Evolutionary conservation across 2,888 invertebrate species (phyloP).

Genomic region (Belgica antarctica): DNA sequence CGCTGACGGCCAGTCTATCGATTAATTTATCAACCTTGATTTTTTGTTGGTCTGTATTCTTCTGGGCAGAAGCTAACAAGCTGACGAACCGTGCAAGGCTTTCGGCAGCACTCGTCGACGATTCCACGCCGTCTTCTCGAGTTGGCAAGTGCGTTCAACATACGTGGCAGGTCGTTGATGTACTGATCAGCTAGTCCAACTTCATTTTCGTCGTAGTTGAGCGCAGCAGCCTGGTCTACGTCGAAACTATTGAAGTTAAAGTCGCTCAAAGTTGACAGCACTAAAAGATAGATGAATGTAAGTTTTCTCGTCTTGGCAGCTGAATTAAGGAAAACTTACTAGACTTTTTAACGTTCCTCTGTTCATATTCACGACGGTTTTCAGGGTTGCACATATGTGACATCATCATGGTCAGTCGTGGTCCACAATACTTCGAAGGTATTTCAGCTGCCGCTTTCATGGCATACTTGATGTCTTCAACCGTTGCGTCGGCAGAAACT

Average conservation of each 20-base stretch:
- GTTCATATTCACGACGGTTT: not conserved
- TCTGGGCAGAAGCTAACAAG: conserved; percentile 17
- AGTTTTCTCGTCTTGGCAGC: no score
- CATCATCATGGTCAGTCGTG: not conserved
- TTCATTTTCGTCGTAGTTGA: not conserved
- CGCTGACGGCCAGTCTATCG: no score
- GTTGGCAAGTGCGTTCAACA: not conserved
- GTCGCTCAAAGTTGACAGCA: no score
- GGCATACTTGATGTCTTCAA: not conserved
- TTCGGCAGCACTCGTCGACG: conserved; percentile 28
- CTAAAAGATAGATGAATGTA: no score
- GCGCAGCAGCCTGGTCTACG: not conserved
- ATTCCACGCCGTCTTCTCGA: conserved; percentile 7
- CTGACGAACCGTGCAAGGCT: not conserved
- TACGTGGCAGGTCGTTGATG: conserved; percentile 10
- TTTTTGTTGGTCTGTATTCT: no score
- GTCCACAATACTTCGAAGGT: conserved; percentile 22
- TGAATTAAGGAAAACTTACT: not conserved
- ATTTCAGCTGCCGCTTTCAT: not conserved
- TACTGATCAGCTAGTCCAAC: not conserved
- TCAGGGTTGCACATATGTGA: not conserved
- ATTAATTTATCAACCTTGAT: no score
- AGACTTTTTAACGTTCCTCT: not conserved
- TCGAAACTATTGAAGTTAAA: not conserved
- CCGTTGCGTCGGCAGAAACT: not conserved